phyloP scores from a whole-genome alignment of 1,140 invertebrate genomes.

The Tachypleus tridentatus region DNA sequence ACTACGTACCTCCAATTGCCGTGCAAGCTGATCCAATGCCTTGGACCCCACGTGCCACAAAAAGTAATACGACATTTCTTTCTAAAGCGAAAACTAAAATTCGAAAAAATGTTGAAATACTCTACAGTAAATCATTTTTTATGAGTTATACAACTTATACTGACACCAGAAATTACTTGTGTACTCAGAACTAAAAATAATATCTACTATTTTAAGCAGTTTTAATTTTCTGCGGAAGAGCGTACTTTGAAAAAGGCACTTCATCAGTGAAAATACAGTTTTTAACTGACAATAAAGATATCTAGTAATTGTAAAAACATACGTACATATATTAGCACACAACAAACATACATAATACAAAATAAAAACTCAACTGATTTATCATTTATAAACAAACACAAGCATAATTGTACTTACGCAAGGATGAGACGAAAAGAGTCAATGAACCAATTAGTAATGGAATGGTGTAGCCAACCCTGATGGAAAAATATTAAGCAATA shows the following conservation, averaged over 20 bases:
- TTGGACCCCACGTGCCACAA: constrained; percentile 69
- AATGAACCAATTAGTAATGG: constrained; percentile 51
- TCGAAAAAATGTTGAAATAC: background rate
- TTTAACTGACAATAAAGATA: too few relatives aligned
- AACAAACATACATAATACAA: background rate
- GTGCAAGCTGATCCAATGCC: constrained; percentile 73
- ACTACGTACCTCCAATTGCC: constrained; percentile 36
- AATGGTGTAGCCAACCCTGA: constrained; percentile 58
- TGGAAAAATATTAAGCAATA: background rate
- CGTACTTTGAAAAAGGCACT: background rate
- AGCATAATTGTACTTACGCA: constrained; percentile 14
- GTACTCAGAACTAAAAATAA: background rate
- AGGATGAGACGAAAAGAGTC: constrained; percentile 15
- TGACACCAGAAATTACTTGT: background rate
- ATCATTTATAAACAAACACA: background rate
- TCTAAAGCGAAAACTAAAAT: constrained; percentile 66
- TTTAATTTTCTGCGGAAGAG: background rate
- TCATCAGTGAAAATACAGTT: background rate
- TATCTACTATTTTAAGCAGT: background rate
- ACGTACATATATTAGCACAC: background rate
- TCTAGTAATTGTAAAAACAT: background rate
- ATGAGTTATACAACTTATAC: too few relatives aligned
- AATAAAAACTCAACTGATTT: constrained; percentile 1
- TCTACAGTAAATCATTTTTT: constrained; percentile 5
- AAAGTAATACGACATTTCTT: constrained; percentile 54